These are phyloP conservation scores for Ramazzottius varieornatus DNA, from an alignment of 2,888 invertebrate genomes.

Conservation along the genomic window DNA sequence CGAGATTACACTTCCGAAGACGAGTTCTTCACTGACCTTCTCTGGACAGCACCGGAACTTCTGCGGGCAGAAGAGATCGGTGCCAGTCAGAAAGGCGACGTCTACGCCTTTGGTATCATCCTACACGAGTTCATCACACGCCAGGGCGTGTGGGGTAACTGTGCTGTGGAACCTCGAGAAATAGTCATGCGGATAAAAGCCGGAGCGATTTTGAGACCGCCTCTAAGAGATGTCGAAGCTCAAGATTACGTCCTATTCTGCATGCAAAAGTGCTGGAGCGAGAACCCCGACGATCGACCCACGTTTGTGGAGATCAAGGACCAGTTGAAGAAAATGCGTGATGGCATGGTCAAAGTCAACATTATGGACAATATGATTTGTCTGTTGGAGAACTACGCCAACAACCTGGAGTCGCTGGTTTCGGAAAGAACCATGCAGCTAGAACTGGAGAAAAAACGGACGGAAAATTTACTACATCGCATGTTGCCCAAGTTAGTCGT, in stretches of 20 bases:
- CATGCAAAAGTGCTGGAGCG: constrained; percentile 57
- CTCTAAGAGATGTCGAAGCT: constrained; percentile 41
- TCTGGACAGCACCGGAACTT: constrained; percentile 90
- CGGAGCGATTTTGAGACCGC: constrained; percentile 30
- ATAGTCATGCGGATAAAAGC: neutral
- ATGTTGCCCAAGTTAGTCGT: constrained; percentile 61
- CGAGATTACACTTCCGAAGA: neutral
- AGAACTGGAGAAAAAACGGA: constrained; percentile 72
- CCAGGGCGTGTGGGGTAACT: constrained; percentile 60
- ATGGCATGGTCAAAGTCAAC: constrained; percentile 38
- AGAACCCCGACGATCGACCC: constrained; percentile 48
- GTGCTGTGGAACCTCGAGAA: constrained; percentile 47
- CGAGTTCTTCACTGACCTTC: constrained; percentile 31
- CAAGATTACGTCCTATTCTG: constrained; percentile 52
- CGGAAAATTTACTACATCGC: constrained; percentile 64
- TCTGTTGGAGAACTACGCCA: constrained; percentile 88
- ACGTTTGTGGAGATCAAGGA: constrained; percentile 47
- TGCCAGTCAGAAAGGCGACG: constrained; percentile 67
- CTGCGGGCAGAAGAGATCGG: constrained; percentile 31
- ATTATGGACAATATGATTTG: constrained; percentile 94
- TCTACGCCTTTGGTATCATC: constrained; percentile 86
- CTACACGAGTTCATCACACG: constrained; percentile 74
- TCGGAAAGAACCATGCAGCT: constrained; percentile 63
- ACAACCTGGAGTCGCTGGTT: constrained; percentile 76
- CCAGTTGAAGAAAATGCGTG: constrained; percentile 43